Evolutionary conservation across 2,888 invertebrate genomes (phyloP), one percentile per base, ranked within the genome.

Genomic region (Gonocerus acuteangulatus): DNA sequence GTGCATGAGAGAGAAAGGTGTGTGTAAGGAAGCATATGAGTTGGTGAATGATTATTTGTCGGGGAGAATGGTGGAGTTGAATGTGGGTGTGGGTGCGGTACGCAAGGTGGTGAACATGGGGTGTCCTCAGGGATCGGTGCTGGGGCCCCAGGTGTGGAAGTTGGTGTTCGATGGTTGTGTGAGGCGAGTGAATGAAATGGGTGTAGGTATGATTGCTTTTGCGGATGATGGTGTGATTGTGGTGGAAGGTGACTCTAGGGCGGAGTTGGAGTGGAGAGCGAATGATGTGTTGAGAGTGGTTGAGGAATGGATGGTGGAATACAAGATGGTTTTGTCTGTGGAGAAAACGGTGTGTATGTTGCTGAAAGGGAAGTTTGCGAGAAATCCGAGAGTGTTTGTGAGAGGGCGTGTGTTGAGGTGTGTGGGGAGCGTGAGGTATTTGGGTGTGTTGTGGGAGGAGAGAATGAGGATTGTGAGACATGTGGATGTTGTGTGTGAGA

Each of bases 331-430:
- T 2, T 13, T 60, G 1, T 60, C 60, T 2, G 22, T 9, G 0
- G 44, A 51, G 1, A 45, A 63, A 34, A 63, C 59, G 1, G 15
- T 48, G 15, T 42, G 19, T 21, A 58, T 65, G 54, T 56, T 63
- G 16, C 44, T 61, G 3, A 63, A 65, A 9, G 62, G 61, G 19
- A 11, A 23, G 2, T n/a, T n/a, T n/a, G n/a, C n/a, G n/a, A n/a
- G n/a, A n/a, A n/a, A n/a, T n/a, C n/a, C n/a, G n/a, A n/a, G 9
- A 52, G 6, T 11, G n/a, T n/a, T n/a, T n/a, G n/a, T n/a, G n/a
- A n/a, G n/a, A n/a, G n/a, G n/a, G n/a, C n/a, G n/a, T n/a, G n/a
- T n/a, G n/a, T n/a, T n/a, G n/a, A n/a, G n/a, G n/a, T n/a, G n/a
- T n/a, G 19, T 18, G 1, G 2, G 2, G 3, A 47, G 19, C 15